These are phyloP conservation scores for Cygnus atratus DNA, from an alignment of 2,113 vertebrate genomes.

Conservation along the genomic window DNA sequence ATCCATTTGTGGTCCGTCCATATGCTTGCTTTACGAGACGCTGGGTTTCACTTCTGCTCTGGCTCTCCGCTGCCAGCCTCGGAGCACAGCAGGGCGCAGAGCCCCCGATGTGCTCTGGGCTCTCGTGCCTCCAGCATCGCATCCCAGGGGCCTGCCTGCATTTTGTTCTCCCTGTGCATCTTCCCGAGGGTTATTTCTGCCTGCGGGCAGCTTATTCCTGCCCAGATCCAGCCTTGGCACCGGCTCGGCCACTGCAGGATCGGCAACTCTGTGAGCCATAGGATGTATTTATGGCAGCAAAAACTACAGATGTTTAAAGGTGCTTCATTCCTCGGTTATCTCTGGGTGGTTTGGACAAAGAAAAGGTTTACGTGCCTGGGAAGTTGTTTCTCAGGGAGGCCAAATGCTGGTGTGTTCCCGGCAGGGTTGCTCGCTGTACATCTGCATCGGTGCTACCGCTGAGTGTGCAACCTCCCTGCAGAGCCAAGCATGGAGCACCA, in stretches of 20 bases:
- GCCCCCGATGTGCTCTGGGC: slow-evolving; percentile 37
- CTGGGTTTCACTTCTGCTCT: slow-evolving; percentile 20
- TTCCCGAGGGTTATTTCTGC: slow-evolving; percentile 31
- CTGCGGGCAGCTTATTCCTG: slow-evolving; percentile 17
- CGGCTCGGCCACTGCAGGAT: not conserved
- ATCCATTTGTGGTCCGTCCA: slow-evolving; percentile 48
- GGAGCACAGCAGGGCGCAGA: not conserved
- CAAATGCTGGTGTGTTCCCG: not conserved
- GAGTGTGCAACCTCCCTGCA: not conserved
- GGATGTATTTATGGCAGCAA: not conserved
- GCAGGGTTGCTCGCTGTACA: not conserved
- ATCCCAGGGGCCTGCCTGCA: slow-evolving; percentile 29
- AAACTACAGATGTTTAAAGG: not conserved
- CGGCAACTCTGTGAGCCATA: not conserved
- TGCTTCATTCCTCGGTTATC: not conserved
- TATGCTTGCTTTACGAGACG: slow-evolving; percentile 55
- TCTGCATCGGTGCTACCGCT: not conserved
- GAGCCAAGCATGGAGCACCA: not conserved
- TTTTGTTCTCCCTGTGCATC: slow-evolving; percentile 7
- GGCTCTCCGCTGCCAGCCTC: slow-evolving; percentile 15
- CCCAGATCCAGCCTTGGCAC: not conserved
- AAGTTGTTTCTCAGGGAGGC: not conserved
- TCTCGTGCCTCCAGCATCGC: slow-evolving; percentile 20
- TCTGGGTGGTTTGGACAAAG: not conserved
- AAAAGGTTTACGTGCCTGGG: not conserved